Conservation (phyloP, 2,797 vertebrate species). For the Emydoidea blandingii region DNA sequence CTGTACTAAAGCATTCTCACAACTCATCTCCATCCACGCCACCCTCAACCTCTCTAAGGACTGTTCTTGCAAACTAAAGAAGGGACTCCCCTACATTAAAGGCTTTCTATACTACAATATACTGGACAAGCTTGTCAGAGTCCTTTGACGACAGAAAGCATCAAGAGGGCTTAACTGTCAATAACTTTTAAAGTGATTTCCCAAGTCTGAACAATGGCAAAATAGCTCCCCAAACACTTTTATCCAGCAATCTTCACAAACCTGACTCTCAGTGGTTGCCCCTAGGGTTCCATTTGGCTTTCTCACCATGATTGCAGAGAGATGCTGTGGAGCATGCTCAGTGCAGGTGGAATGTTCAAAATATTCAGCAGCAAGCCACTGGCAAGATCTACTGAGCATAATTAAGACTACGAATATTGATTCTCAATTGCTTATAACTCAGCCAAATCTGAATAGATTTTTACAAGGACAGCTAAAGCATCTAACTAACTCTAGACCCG, state of each 20-base stretch:
- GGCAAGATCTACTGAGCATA: neutral
- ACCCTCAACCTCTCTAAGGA: conserved; percentile 13
- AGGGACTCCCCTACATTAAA: neutral
- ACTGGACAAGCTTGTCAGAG: neutral
- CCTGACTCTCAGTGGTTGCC: neutral
- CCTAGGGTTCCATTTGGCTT: neutral
- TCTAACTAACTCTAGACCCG: fast-evolving
- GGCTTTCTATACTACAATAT: neutral
- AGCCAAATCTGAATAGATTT: neutral
- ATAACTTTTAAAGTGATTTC: no score
- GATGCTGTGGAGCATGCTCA: neutral
- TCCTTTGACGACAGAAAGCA: no score
- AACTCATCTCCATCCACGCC: neutral
- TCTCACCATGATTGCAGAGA: neutral
- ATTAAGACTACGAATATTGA: neutral
- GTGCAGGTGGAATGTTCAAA: neutral
- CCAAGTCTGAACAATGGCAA: no score
- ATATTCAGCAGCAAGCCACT: neutral
- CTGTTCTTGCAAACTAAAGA: neutral
- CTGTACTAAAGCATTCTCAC: neutral
- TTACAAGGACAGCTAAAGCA: neutral
- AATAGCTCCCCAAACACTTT: neutral
- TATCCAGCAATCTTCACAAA: no score
- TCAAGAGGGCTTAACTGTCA: no score
- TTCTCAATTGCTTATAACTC: neutral